Base-by-base conservation (phyloP, 2,113 vertebrate species). In the Crypturellus undulatus region DNA sequence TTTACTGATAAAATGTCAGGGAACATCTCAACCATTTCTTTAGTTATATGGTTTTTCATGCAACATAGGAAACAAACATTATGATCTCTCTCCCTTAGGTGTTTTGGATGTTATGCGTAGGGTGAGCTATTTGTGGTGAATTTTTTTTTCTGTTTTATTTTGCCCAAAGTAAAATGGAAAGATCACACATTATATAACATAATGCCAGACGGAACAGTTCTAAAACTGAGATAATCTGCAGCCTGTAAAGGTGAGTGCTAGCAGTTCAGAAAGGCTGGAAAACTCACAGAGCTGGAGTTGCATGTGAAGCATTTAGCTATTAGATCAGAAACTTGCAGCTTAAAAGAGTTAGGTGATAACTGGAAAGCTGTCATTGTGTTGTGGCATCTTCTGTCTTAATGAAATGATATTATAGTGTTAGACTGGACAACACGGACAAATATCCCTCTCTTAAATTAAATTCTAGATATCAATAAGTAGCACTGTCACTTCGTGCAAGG, bases 241-340 rank as follows among this genome's bases (percentile, higher is more conserved):
- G 2, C 47, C 56, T 70, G 19, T 59, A 71, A 71, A 90, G 77
- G 69, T 83, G 72, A 83, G 36, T 15, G 25, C 51, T 90, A 71
- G 59, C 60, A 51, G n/a, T 3, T 88, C 62, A 51, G 72, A 65
- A 82, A 93, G 72, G 63, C 71, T 93, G 87, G 63, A 79, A 59
- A 77, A 9, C 56, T 78, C 69, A 70, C 24, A 36, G 32, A 88
- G 54, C 67, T 73, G 82, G 60, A 71, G 86, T 65, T 2, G 21
- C 54, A 8, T 52, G 73, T 12, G 11, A 12, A 70, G 68, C 17
- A 0, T 49, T 83, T 90, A 81, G 40, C 51, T 88, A 72, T 30
- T 77, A 54, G 54, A 68, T 92, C 88, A 88, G 7, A 5, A 54
- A 6, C 79, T 92, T 76, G 6, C 54, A 58, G 71, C 34, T 82